Percentiles rank a stretch among this genome's conserved stretches.
phyloP scores from a whole-genome alignment of 2,888 invertebrate genomes.

The Caradrina kadenii region DNA sequence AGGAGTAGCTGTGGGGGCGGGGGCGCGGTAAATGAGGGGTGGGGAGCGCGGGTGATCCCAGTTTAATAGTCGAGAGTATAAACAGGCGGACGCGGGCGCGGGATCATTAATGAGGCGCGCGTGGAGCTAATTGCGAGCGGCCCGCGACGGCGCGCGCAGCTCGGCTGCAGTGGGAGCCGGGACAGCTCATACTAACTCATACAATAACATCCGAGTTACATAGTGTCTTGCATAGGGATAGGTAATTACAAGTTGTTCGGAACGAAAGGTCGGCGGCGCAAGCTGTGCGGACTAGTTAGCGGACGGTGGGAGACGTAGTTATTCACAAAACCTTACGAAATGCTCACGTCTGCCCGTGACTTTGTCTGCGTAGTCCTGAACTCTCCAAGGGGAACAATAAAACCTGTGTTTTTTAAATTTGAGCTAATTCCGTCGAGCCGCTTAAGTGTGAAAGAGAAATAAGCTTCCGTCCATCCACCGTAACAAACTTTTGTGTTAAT shows the following conservation, averaged over 20 bases:
- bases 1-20: neutral
- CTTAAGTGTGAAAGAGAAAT: too few species aligned
- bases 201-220: neutral
- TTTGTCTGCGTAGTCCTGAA: too few species aligned
- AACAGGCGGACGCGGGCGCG: neutral
- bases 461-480: too few species aligned
- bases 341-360: neutral
- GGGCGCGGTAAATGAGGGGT: neutral
- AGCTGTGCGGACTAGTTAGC: slow-evolving; percentile 4
- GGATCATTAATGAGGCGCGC: neutral
- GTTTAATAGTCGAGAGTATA: slow-evolving; percentile 14
- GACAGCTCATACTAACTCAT: neutral
- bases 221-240: too few species aligned
- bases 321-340: neutral
- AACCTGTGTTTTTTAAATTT: too few species aligned
- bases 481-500: too few species aligned
- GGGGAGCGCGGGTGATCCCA: neutral
- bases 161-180: neutral
- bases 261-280: neutral
- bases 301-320: neutral
- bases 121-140: neutral
- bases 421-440: too few species aligned
- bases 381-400: too few species aligned
- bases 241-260: neutral
- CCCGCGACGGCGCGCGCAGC: neutral